A percentile compares a stretch with the other conserved stretches of the same genome.
These are phyloP conservation scores for Leptoclinus maculatus DNA, from an alignment of 2,797 vertebrate species.

Conservation along the genomic window DNA sequence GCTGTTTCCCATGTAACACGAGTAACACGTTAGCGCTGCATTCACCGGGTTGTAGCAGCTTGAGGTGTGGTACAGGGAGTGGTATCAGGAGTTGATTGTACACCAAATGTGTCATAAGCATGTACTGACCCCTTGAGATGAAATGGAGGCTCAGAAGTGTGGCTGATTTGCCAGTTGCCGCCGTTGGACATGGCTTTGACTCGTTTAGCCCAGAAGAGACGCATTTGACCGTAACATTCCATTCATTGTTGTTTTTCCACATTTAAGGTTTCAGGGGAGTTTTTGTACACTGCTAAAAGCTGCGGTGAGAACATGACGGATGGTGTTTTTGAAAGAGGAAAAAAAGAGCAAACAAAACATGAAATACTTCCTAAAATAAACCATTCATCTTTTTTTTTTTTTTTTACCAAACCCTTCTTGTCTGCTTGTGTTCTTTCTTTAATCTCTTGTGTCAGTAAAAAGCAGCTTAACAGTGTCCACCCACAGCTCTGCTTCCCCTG, in stretches of 20 bases:
- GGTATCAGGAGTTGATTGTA: slow-evolving; percentile 15
- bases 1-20: slow-evolving; percentile 16
- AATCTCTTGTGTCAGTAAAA: not conserved
- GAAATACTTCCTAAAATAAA: slow-evolving; percentile 71
- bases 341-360: slow-evolving; percentile 52
- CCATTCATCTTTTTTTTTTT: slow-evolving; percentile 34
- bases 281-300: slow-evolving; percentile 58
- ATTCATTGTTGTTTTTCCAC: slow-evolving; percentile 58
- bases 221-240: slow-evolving; percentile 69
- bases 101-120: slow-evolving; percentile 42
- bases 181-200: slow-evolving; percentile 32
- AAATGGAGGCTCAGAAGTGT: slow-evolving; percentile 9
- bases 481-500: not conserved
- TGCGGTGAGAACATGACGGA: slow-evolving; percentile 54
- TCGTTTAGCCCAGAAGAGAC: slow-evolving; percentile 39
- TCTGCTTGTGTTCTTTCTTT: slow-evolving; percentile 22
- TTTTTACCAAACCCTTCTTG: slow-evolving; percentile 35
- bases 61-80: slow-evolving; percentile 8
- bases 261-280: slow-evolving; percentile 57
- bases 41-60: slow-evolving; percentile 12
- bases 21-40: slow-evolving; percentile 35
- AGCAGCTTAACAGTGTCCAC: slow-evolving; percentile 1
- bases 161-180: slow-evolving; percentile 32
- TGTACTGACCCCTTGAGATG: slow-evolving; percentile 36
- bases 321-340: slow-evolving; percentile 46